These are phyloP conservation scores for Mesoligia furuncula DNA, from an alignment of 2,888 invertebrate species.

Conservation along the genomic window DNA sequence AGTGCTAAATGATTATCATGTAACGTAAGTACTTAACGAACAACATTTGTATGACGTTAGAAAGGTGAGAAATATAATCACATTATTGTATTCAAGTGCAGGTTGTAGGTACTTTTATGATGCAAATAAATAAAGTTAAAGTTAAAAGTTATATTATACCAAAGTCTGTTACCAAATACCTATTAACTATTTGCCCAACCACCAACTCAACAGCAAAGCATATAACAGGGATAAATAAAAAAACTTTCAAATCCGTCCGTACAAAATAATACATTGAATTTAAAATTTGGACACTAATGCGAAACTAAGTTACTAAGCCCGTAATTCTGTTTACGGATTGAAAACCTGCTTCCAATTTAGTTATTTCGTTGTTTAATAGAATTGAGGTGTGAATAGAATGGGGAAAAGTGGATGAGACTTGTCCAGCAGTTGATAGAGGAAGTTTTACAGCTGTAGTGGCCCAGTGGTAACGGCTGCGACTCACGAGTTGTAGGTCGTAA, in stretches of 20 bases:
- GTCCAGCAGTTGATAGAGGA: neutral
- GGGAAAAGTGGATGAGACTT: neutral
- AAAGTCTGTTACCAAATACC: conserved; percentile 12
- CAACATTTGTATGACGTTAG: too few species aligned
- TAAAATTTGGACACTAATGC: conserved; percentile 65
- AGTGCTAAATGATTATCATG: too few species aligned
- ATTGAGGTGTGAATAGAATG: neutral
- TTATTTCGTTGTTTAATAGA: conserved; percentile 51
- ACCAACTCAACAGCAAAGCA: conserved; percentile 23
- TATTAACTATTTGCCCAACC: conserved; percentile 34
- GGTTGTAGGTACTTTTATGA: too few species aligned
- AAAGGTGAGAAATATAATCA: too few species aligned
- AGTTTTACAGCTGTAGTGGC: too few species aligned
- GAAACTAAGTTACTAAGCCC: conserved; percentile 63
- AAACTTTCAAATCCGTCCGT: conserved; percentile 53
- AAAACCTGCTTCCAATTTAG: conserved; percentile 61
- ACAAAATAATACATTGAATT: conserved; percentile 68
- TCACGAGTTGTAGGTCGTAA: too few species aligned
- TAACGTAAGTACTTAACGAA: too few species aligned
- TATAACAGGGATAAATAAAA: conserved; percentile 33
- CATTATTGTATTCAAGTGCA: too few species aligned
- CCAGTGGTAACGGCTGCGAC: too few species aligned
- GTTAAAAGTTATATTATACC: too few species aligned
- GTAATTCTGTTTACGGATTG: conserved; percentile 68
- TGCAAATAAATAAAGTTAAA: too few species aligned